Conservation (phyloP, 2,113 vertebrate species). For the Symphodus melops region DNA sequence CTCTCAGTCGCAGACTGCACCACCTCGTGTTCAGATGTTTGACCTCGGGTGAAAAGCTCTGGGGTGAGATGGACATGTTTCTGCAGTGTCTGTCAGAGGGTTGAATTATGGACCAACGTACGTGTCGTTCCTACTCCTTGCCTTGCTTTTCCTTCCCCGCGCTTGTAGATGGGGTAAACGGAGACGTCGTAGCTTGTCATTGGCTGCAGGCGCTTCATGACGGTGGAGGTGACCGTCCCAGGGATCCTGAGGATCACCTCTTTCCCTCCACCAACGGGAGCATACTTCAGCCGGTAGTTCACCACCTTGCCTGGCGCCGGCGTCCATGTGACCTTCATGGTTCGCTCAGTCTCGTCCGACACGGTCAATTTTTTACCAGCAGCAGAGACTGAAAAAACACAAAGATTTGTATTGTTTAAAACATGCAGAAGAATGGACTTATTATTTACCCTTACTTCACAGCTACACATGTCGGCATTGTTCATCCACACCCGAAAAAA, state of each 20-base stretch:
- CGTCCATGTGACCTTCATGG: slow-evolving; percentile 89
- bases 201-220: slow-evolving; percentile 89
- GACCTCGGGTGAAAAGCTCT: slow-evolving; percentile 7
- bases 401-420: not conserved
- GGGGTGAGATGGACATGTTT: slow-evolving; percentile 24
- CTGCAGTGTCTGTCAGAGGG: slow-evolving; percentile 65
- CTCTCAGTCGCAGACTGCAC: no score
- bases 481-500: not conserved
- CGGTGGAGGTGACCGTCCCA: slow-evolving; percentile 78
- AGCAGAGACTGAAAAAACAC: slow-evolving; percentile 83
- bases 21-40: no score
- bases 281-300: slow-evolving; percentile 90
- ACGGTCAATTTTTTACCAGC: slow-evolving; percentile 84
- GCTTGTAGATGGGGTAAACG: slow-evolving; percentile 91
- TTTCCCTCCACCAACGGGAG: slow-evolving; percentile 82
- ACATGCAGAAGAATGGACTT: no score
- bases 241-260: slow-evolving; percentile 86
- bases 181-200: slow-evolving; percentile 88
- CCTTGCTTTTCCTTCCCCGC: slow-evolving; percentile 92
- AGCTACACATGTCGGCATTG: not conserved
- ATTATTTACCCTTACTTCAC: not conserved
- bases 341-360: slow-evolving; percentile 90
- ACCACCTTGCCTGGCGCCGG: slow-evolving; percentile 88
- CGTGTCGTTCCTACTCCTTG: slow-evolving; percentile 97
- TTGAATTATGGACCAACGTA: slow-evolving; percentile 85